Base-by-base conservation (phyloP, 1,140 invertebrate genomes). In the Aricia agestis region DNA sequence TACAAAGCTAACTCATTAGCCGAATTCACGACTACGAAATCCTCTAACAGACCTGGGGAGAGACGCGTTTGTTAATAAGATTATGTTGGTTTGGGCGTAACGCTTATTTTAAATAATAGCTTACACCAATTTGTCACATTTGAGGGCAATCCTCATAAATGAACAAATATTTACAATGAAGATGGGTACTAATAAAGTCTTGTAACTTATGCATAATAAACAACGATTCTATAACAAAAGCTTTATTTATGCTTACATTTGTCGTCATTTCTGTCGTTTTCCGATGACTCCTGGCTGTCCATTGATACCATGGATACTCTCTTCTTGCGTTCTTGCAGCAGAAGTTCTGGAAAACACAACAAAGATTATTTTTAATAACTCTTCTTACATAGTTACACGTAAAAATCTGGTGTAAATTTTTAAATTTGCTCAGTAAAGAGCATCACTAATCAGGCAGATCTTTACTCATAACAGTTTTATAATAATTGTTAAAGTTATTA, bases 31-130 rank as follows among this genome's bases (percentile, higher is more conserved):
- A 77, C 76, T 80, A 89, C 84, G 86, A 81, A 89, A 89, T 81
- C 88, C 78, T 81, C 86, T 89, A 89, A 84, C 73, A 80, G 82
- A 91, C 89, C 87, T 91, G 89, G 76, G 81, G 85, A 84, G 76
- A 88, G 83, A 87, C 77, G 72, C 74, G 70, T 74, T 79, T 65
- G 73, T 74, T 74, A 58, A 74, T 67, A 71, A 68, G 67, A 52
- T 52, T 69, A 72, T 72, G 70, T 74, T 66, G 69, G 67, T 65
- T 36, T 2, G 36, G 6, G 36, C 36, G 36, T 9, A 5, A 4
- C 25, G 36, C 6, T 7, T 1, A 6, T 36, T 36, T 36, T 36
- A 7, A 36, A 36, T 36, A 2, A 36, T 36, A 4, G 36, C 2
- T 36, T 9, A 36, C 36, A 36, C 9, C 36, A 36, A 36, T 36